Evolutionary conservation across 2,113 vertebrate genomes (phyloP), one percentile per base, ranked within the genome.

Genomic region (Brachypteracias leptosomus): DNA sequence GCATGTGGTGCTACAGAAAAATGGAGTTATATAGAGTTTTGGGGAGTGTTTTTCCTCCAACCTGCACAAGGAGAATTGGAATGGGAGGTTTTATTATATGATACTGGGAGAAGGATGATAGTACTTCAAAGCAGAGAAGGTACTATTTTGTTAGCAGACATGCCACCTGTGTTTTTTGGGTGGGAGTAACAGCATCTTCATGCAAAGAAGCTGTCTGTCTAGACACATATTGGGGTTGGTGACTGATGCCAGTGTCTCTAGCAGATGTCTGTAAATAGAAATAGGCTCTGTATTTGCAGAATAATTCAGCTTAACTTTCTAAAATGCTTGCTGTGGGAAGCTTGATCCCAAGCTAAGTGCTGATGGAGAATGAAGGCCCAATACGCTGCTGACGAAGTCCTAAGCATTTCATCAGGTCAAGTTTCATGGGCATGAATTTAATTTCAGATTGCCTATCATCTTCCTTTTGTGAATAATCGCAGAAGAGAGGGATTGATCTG

Each of bases 241-340:
- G 66, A 35, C 66, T 68, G 54, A 93, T 0, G 3, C n/a, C 31
- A 16, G 8, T 74, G n/a, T 82, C 61, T 89, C 44, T 51, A 82
- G 52, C 68, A 81, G 57, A 33, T 57, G 26, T 7, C 59, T 96
- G 36, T 84, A 90, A 88, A 72, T 84, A 89, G 76, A 84, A 54
- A 28, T 52, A 85, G 16, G 10, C 84, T 92, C 52, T 87, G 7
- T 72, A 35, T 85, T 76, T 91, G 68, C 38, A 78, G 89, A 47
- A 20, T 74, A 91, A 91, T 80, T 88, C 59, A 76, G 33, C n/a
- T 67, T 80, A 89, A 35, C 61, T 81, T 89, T 84, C 61, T 95
- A n/a, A 87, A 54, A 58, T 46, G 36, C 63, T 91, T 68, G 18
- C 47, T 86, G 42, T 65, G 57, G 54, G 13, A 81, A 75, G 24